These are phyloP conservation scores for Danio choprae DNA, from an alignment of 2,797 vertebrate species.

Conservation along the genomic window DNA sequence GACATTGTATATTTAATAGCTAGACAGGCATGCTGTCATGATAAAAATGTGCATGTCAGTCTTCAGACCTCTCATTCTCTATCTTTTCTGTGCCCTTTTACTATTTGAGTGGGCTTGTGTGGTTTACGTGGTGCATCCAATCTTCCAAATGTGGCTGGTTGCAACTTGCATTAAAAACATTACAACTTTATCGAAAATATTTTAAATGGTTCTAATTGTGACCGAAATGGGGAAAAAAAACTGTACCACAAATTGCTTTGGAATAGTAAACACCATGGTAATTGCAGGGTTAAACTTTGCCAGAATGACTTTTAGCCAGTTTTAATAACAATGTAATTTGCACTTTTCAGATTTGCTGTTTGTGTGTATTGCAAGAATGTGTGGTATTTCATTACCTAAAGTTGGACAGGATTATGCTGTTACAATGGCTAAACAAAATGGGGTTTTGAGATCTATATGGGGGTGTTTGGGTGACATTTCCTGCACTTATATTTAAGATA, in stretches of 20 bases:
- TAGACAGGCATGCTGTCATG: neutral
- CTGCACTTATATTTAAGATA: neutral
- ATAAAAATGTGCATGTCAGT: conserved; percentile 17
- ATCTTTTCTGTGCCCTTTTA: conserved; percentile 46
- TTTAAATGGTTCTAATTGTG: neutral
- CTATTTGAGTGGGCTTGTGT: conserved; percentile 46
- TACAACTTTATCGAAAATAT: conserved; percentile 13
- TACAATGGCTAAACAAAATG: neutral
- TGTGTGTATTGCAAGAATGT: neutral
- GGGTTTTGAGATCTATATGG: neutral
- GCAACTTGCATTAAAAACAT: conserved; percentile 13
- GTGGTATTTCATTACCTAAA: neutral
- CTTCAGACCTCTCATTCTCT: neutral
- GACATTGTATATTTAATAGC: neutral
- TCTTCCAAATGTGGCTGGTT: neutral
- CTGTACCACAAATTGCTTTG: conserved; percentile 1
- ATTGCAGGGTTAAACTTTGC: neutral
- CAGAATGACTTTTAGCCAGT: neutral
- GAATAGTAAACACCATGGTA: neutral
- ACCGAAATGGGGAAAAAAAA: conserved; percentile 6
- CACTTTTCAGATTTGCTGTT: neutral
- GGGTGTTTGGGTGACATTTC: neutral
- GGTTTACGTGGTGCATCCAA: conserved; percentile 48
- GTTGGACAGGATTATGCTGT: neutral
- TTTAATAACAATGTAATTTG: neutral